Percentiles rank a stretch among this genome's conserved stretches.
Evolutionary conservation across 2,888 invertebrate genomes (phyloP).

Genomic region (Oscheius sp.): DNA sequence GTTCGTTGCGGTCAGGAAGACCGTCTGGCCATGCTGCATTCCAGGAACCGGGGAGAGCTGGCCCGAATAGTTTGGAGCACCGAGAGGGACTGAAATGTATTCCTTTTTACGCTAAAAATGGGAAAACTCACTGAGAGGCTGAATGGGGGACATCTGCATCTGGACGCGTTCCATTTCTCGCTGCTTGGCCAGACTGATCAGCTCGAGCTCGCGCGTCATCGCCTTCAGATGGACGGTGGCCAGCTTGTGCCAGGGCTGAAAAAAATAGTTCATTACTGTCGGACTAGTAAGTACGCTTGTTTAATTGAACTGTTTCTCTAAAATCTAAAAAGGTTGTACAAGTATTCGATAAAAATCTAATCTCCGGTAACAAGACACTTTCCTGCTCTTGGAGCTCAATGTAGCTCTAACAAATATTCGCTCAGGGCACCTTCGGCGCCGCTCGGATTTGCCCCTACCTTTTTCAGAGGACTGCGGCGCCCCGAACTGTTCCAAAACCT

Average conservation of each 20-base stretch:
- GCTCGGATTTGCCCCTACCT: too few species aligned
- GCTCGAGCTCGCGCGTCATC: conserved; percentile 79
- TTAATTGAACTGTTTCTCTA: too few species aligned
- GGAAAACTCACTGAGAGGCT: neutral
- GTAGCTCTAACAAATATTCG: too few species aligned
- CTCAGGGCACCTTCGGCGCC: too few species aligned
- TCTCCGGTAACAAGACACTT: too few species aligned
- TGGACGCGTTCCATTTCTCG: conserved; percentile 11
- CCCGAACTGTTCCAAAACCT: too few species aligned
- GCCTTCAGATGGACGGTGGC: conserved; percentile 98
- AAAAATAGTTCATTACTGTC: neutral
- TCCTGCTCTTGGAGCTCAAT: too few species aligned
- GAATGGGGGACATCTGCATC: conserved; percentile 5
- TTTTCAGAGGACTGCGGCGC: too few species aligned
- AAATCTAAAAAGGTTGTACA: too few species aligned
- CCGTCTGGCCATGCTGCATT: neutral
- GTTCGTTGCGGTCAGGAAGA: neutral
- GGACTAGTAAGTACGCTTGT: too few species aligned
- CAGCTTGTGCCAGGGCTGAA: conserved; percentile 93
- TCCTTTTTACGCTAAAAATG: neutral
- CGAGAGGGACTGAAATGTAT: conserved; percentile 18
- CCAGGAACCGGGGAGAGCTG: conserved; percentile 7
- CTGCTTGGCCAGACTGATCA: neutral
- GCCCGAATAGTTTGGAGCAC: conserved; percentile 6
- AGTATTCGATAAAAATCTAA: too few species aligned